Conservation (phyloP, 37 sponge, comb jelly and placozoan genomes). For the Oscarella lobularis region DNA sequence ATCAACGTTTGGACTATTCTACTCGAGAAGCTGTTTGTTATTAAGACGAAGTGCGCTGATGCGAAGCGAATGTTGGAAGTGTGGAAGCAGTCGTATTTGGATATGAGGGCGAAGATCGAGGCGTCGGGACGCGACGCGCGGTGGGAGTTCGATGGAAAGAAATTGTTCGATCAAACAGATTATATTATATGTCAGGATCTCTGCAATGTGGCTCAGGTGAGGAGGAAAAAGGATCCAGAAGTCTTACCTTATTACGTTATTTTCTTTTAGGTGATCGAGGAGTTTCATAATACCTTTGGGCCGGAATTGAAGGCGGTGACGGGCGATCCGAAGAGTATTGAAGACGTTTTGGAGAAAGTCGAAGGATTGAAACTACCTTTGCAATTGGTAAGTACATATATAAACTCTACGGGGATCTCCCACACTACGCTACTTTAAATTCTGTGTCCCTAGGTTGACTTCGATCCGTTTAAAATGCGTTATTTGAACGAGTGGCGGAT, state of each 20-base stretch:
- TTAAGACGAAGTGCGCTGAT: slow-evolving; percentile 69
- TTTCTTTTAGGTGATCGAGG: too few relatives aligned
- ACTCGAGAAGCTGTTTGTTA: slow-evolving; percentile 19
- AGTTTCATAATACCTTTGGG: slow-evolving; percentile 97
- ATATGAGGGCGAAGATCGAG: slow-evolving; percentile 96
- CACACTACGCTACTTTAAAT: too few relatives aligned
- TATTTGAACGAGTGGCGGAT: slow-evolving; percentile 64
- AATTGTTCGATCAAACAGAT: slow-evolving; percentile 85
- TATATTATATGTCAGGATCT: slow-evolving; percentile 92
- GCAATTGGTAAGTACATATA: too few relatives aligned
- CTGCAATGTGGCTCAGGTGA: slow-evolving; percentile 71
- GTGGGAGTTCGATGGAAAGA: slow-evolving; percentile 97
- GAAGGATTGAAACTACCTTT: background rate
- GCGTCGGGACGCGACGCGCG: slow-evolving; percentile 93
- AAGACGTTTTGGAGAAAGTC: slow-evolving; percentile 63
- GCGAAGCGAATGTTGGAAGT: slow-evolving; percentile 52
- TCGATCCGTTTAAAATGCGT: slow-evolving; percentile 69
- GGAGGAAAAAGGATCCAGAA: too few relatives aligned
- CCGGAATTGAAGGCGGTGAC: slow-evolving; percentile 98
- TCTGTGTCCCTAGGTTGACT: slow-evolving; percentile 29
- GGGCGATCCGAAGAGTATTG: slow-evolving; percentile 77
- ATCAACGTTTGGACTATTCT: slow-evolving; percentile 59
- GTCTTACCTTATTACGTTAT: too few relatives aligned
- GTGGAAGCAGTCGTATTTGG: slow-evolving; percentile 90
- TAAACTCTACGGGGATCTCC: too few relatives aligned